Conservation (phyloP, 2,888 invertebrate species). For the Deilephila elpenor region DNA sequence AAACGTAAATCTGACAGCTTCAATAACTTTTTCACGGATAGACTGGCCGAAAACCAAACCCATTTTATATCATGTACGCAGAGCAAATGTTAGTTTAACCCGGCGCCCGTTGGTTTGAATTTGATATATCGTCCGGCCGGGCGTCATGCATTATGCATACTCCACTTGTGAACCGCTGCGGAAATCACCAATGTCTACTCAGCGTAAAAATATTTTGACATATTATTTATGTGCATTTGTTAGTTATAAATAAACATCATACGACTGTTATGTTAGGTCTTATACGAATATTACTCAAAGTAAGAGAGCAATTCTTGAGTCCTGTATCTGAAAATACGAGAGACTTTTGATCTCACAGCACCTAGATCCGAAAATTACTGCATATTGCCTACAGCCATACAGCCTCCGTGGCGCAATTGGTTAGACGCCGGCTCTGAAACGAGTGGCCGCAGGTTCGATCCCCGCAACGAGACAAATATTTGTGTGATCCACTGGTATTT, state of each 20-base stretch:
- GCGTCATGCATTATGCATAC: slow-evolving; percentile 22
- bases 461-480: too few relatives aligned
- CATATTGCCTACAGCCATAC: too few relatives aligned
- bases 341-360: too few relatives aligned
- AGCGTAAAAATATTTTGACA: slow-evolving; percentile 5
- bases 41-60: slow-evolving; percentile 10
- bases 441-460: too few relatives aligned
- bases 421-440: too few relatives aligned
- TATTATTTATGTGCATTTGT: not conserved
- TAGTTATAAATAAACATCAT: not conserved
- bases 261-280: too few relatives aligned
- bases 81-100: slow-evolving; percentile 17
- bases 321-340: too few relatives aligned
- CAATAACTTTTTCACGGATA: slow-evolving; percentile 6
- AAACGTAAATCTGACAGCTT: slow-evolving; percentile 7
- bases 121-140: slow-evolving; percentile 5
- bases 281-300: too few relatives aligned
- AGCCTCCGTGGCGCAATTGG: too few relatives aligned
- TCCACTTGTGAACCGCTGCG: not conserved
- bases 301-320: too few relatives aligned
- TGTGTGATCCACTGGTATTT: too few relatives aligned
- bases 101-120: not conserved
- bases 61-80: slow-evolving; percentile 5
- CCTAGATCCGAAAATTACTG: too few relatives aligned
- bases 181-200: not conserved